phyloP scores from a whole-genome alignment of 2,888 invertebrate genomes.

The Salticus scenicus region DNA sequence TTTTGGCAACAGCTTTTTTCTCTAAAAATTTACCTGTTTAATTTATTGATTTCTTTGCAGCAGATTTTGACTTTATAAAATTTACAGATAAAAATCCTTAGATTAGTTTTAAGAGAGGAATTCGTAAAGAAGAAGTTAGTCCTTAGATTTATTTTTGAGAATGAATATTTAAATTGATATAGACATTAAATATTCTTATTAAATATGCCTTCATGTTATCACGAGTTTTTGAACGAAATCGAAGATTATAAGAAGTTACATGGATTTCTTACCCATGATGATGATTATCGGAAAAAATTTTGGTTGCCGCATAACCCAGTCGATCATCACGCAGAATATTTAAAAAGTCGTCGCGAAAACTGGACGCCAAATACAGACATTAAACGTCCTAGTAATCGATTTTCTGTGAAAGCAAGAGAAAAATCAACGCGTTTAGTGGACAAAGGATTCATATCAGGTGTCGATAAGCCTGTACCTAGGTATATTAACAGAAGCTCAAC shows the following conservation, averaged over 20 bases:
- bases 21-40: too few species aligned
- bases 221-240: conserved; percentile 35
- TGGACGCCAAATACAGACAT: conserved; percentile 8
- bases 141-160: too few species aligned
- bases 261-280: conserved; percentile 30
- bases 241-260: conserved; percentile 9
- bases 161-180: too few species aligned
- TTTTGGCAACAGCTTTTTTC: too few species aligned
- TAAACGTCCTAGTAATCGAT: too few species aligned
- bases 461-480: neutral
- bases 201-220: conserved; percentile 22
- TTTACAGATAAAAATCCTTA: too few species aligned
- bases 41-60: too few species aligned
- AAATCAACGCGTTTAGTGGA: neutral
- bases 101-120: too few species aligned
- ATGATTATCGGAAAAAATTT: conserved; percentile 36
- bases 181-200: too few species aligned
- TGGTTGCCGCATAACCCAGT: conserved; percentile 26
- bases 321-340: neutral
- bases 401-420: neutral
- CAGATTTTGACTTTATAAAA: too few species aligned
- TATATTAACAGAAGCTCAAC: conserved; percentile 29
- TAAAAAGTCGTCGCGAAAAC: neutral
- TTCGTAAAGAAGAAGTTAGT: too few species aligned
- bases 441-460: conserved; percentile 19